These are phyloP conservation scores for Acanthosepion esculentum DNA, from an alignment of 2,888 invertebrate genomes.

Conservation along the genomic window DNA sequence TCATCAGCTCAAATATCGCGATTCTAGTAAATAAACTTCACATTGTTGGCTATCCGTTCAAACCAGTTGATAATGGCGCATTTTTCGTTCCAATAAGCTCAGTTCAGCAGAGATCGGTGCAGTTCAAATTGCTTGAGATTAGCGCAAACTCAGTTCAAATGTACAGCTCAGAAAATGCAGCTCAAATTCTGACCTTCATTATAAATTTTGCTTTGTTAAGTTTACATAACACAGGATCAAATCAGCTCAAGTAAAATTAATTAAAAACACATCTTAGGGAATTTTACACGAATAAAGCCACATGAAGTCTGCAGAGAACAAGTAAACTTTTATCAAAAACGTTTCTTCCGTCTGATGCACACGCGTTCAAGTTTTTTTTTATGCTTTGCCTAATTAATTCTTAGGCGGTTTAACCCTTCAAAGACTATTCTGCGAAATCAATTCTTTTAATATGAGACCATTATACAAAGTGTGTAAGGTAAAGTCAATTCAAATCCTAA, in stretches of 20 bases:
- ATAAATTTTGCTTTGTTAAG: not conserved
- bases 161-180: not conserved
- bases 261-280: not conserved
- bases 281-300: not conserved
- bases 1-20: not conserved
- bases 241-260: not conserved
- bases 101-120: not conserved
- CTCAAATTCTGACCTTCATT: not conserved
- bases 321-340: not conserved
- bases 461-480: too few relatives aligned
- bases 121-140: not conserved
- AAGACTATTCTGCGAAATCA: not conserved
- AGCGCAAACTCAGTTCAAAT: not conserved
- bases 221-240: not conserved
- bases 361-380: not conserved
- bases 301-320: not conserved
- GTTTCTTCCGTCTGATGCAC: too few relatives aligned
- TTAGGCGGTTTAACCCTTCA: not conserved
- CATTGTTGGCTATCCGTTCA: too few relatives aligned
- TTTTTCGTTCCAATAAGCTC: not conserved
- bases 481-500: not conserved
- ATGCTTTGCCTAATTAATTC: not conserved
- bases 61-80: not conserved
- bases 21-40: not conserved
- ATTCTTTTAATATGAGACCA: too few relatives aligned